Base-by-base conservation (phyloP, 2,797 vertebrate genomes). In the Artibeus jamaicensis region DNA sequence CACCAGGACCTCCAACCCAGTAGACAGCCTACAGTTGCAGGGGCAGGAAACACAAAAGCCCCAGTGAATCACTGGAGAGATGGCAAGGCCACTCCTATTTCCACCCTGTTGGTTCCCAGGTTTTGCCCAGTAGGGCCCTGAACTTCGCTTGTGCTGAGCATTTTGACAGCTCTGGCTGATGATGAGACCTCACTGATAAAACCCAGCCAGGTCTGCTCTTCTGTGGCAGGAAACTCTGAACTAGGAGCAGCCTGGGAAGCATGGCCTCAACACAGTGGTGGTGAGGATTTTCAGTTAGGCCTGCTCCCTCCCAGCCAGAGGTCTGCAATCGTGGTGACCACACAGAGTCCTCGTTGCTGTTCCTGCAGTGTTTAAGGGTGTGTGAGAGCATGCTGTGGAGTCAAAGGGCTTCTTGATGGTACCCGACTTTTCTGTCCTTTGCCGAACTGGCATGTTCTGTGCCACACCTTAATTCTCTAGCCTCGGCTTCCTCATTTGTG, bases 221-320 rank as follows among this genome's bases (percentile, higher is more conserved):
- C 37, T 0, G 4, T 1, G 0, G 65, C 34, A 6, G 12, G 53
- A 34, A 21, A 15, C 42, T 37, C 46, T 32, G 2, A 0, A 22
- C 37, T 18, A 24, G 32, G 39, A 68, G 39, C 21, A 48, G n/a
- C 46, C 68, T 16, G 7, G 26, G 21, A 74, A 67, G 24, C 1
- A 0, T 5, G 4, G 67, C 34, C 74, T 74, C 34, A n/a, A 0
- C 9, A 1, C 1, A 4, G 29, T 22, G 29, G 29, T 62, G 32
- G 21, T 2, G 4, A 26, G 74, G 62, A 29, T 42, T 29, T 11
- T 81, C 11, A 2, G 42, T 19, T 29, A 82, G 81, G 19, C 3
- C 42, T 1, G 5, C 26, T 32, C 16, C 26, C n/a, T 59, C 32
- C 37, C 19, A 0, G 26, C 10, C 10, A 8, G 73, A 62, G 18